These are phyloP conservation scores for Drosophila lacteicornis DNA, from an alignment of 1,140 invertebrate genomes.

Conservation along the genomic window DNA sequence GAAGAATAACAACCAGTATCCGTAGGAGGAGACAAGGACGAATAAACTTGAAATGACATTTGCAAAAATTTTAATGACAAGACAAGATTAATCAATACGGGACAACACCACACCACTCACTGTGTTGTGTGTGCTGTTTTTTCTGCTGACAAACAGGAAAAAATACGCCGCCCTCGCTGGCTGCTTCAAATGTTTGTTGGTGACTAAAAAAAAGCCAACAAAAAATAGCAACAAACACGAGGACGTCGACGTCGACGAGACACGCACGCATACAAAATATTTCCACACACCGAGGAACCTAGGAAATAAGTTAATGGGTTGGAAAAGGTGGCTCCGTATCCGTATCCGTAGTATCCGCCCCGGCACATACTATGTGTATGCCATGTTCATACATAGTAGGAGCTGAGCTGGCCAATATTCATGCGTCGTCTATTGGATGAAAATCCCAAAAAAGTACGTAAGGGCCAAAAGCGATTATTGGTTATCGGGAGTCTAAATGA, in stretches of 20 bases:
- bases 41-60: conserved; percentile 67
- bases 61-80: conserved; percentile 77
- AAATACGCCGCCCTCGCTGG: conserved; percentile 33
- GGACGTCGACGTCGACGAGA: conserved; percentile 20
- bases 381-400: too few relatives aligned
- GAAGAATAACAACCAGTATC: conserved; percentile 21
- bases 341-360: conserved; percentile 13
- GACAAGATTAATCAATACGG: conserved; percentile 74
- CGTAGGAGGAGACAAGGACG: conserved; percentile 4
- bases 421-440: background rate
- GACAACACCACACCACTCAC: background rate
- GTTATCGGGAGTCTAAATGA: conserved; percentile 15
- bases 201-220: conserved; percentile 24
- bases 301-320: conserved; percentile 31
- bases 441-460: conserved; percentile 21
- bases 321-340: conserved; percentile 28
- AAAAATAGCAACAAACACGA: conserved; percentile 23
- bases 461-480: conserved; percentile 15
- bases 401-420: conserved; percentile 20
- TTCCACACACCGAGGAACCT: conserved; percentile 10
- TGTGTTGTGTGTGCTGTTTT: conserved; percentile 30
- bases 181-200: conserved; percentile 9
- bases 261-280: conserved; percentile 71
- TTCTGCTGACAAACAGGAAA: conserved; percentile 70
- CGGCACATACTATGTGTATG: background rate